A percentile compares a stretch with the other conserved stretches of the same genome.
These are phyloP conservation scores for Protodeltote pygarga DNA, from an alignment of 2,888 invertebrate species.

Conservation along the genomic window DNA sequence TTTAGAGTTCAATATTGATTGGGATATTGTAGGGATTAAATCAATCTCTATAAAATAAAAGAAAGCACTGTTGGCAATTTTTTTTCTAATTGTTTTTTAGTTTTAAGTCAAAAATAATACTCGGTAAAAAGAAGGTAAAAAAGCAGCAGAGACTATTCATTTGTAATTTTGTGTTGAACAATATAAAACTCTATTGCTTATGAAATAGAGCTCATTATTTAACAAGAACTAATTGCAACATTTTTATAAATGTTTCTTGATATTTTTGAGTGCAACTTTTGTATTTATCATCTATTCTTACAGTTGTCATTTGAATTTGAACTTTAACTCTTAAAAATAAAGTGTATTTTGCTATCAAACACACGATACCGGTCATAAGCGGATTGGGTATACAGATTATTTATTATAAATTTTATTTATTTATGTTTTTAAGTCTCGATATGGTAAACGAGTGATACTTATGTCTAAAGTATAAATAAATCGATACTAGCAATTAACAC, in stretches of 20 bases:
- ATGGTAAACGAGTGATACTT: constrained; percentile 16
- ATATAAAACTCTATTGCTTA: too few species aligned
- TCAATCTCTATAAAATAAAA: too few species aligned
- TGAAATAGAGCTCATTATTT: too few species aligned
- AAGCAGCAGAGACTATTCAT: too few species aligned
- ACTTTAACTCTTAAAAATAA: constrained; percentile 9
- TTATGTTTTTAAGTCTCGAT: constrained; percentile 29
- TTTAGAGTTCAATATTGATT: too few species aligned
- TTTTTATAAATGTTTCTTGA: too few species aligned
- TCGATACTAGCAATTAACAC: too few species aligned
- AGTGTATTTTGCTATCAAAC: constrained; percentile 20
- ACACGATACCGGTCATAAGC: constrained; percentile 23
- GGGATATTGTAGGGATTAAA: too few species aligned
- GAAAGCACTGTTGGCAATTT: constrained; percentile 15
- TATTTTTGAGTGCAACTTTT: neutral
- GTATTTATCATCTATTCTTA: too few species aligned
- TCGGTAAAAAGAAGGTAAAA: too few species aligned
- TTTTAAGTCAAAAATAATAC: constrained; percentile 5
- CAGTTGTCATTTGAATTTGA: constrained; percentile 10
- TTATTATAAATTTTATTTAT: constrained; percentile 30
- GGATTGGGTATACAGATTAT: constrained; percentile 30
- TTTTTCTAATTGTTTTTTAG: constrained; percentile 12
- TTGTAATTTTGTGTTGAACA: too few species aligned
- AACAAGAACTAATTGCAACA: too few species aligned
- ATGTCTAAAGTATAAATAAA: neutral